Evolutionary conservation across 2,113 vertebrate genomes (phyloP).

Genomic region (Hirundichthys speculiger): DNA sequence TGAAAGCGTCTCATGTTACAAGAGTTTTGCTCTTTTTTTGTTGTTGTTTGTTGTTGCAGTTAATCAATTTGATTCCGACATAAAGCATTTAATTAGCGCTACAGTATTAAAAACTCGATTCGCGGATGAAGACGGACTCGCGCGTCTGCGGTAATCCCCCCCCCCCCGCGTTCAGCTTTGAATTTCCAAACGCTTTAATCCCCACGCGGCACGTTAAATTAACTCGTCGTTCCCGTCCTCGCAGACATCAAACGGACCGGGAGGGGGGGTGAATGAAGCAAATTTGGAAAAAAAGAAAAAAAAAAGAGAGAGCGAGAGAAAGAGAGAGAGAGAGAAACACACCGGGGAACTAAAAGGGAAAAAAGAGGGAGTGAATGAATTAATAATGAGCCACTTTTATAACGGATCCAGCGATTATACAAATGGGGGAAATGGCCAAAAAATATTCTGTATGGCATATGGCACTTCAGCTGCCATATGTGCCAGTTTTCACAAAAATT

Average conservation of each 20-base stretch:
- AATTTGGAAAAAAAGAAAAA: conserved; percentile 36
- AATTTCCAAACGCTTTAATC: conserved; percentile 61
- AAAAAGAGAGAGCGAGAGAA: conserved; percentile 7
- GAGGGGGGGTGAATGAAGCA: too few relatives aligned
- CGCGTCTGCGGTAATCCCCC: conserved; percentile 30
- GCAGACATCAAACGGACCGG: conserved; percentile 62
- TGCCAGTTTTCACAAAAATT: conserved; percentile 99
- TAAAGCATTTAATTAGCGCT: conserved; percentile 33
- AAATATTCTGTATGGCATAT: conserved; percentile 97
- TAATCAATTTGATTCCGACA: conserved; percentile 9
- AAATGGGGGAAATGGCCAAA: conserved; percentile 94
- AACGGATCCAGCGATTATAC: conserved; percentile 84
- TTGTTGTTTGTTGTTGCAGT: conserved; percentile 2
- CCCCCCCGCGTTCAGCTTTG: conserved; percentile 47
- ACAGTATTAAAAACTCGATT: conserved; percentile 26
- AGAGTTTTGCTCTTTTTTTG: too few relatives aligned
- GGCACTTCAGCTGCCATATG: conserved; percentile 99
- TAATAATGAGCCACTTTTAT: conserved; percentile 86
- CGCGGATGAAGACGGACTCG: conserved; percentile 21
- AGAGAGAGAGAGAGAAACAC: not conserved
- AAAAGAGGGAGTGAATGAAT: conserved; percentile 79
- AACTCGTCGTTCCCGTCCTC: conserved; percentile 56
- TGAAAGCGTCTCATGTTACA: conserved; percentile 7
- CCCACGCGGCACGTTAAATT: conserved; percentile 59
- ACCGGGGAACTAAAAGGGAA: conserved; percentile 38